These are phyloP conservation scores for Cheilosia soror DNA, from an alignment of 2,888 invertebrate genomes.

Conservation along the genomic window DNA sequence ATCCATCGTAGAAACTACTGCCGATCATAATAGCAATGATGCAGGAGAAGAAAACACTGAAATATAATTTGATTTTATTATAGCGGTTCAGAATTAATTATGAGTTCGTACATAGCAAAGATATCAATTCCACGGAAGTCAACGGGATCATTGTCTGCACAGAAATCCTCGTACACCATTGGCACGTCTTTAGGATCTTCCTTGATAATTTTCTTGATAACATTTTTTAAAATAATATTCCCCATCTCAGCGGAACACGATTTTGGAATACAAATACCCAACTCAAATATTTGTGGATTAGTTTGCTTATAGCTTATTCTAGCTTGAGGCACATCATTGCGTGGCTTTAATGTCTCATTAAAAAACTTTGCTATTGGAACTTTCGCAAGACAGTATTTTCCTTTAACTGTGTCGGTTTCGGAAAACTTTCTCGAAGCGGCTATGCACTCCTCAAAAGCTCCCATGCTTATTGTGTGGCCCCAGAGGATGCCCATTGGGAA, in stretches of 20 bases:
- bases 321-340: slow-evolving; percentile 64
- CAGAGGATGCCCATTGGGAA: slow-evolving; percentile 83
- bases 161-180: slow-evolving; percentile 78
- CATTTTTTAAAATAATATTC: slow-evolving; percentile 78
- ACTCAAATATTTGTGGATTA: slow-evolving; percentile 79
- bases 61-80: slow-evolving; percentile 13
- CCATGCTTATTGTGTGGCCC: slow-evolving; percentile 83
- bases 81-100: not conserved
- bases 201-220: slow-evolving; percentile 72
- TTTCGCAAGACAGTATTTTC: slow-evolving; percentile 83
- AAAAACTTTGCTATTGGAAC: slow-evolving; percentile 79
- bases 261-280: slow-evolving; percentile 82
- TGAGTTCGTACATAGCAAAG: slow-evolving; percentile 81
- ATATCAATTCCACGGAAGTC: slow-evolving; percentile 80
- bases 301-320: slow-evolving; percentile 79
- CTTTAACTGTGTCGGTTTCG: slow-evolving; percentile 79
- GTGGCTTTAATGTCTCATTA: slow-evolving; percentile 76
- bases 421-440: slow-evolving; percentile 77
- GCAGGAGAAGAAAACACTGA: slow-evolving; percentile 80
- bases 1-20: slow-evolving; percentile 81
- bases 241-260: slow-evolving; percentile 79
- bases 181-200: not conserved
- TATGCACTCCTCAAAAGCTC: slow-evolving; percentile 84
- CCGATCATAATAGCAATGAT: slow-evolving; percentile 79
- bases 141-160: slow-evolving; percentile 79